phyloP scores from a whole-genome alignment of 2,797 vertebrate species.

The Graptemys geographica region DNA sequence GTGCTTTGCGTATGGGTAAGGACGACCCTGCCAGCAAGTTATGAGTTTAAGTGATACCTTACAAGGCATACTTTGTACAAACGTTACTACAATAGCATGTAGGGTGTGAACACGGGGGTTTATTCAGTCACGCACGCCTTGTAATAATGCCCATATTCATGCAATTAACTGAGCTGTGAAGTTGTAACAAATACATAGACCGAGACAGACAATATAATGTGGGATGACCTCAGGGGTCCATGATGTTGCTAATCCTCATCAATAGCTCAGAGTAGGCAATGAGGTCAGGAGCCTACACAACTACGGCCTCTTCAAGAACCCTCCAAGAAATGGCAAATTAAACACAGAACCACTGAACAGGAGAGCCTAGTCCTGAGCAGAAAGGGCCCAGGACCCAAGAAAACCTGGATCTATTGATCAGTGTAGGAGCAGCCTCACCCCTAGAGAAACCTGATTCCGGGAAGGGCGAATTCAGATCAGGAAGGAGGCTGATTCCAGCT shows the following conservation, averaged over 20 bases:
- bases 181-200: neutral
- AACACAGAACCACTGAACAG: neutral
- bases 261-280: constrained; percentile 42
- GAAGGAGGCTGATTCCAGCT: neutral
- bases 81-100: too few species aligned
- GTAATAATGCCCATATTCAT: neutral
- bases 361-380: neutral
- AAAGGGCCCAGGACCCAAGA: neutral
- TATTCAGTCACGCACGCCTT: neutral
- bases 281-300: constrained; percentile 3
- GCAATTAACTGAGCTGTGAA: neutral
- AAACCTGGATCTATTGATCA: neutral
- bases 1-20: too few species aligned
- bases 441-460: neutral
- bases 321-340: constrained; percentile 21
- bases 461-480: neutral
- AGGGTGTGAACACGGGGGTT: too few species aligned
- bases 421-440: neutral
- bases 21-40: too few species aligned
- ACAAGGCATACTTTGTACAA: too few species aligned
- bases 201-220: constrained; percentile 37
- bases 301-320: neutral
- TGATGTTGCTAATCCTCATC: constrained; percentile 11
- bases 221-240: neutral
- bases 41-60: too few species aligned